These are phyloP conservation scores for Sympetrum striolatum DNA, from an alignment of 2,888 invertebrate species.

Conservation along the genomic window DNA sequence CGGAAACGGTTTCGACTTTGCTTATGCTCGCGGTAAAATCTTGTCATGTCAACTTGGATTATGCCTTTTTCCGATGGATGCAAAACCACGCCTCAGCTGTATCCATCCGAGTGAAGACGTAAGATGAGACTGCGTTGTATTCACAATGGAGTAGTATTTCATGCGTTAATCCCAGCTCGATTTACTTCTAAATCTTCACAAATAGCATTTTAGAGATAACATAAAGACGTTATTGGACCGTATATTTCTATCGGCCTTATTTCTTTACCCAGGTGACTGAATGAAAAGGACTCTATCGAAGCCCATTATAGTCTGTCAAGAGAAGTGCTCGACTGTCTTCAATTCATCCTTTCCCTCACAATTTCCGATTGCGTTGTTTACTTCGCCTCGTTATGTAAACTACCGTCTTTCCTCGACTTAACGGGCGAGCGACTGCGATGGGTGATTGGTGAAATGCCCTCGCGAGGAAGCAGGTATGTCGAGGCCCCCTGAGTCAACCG, in stretches of 20 bases:
- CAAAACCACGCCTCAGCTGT: no score
- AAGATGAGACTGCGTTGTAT: neutral
- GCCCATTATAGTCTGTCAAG: neutral
- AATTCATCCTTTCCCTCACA: neutral
- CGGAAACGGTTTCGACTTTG: no score
- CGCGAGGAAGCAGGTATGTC: neutral
- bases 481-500: neutral
- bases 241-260: neutral
- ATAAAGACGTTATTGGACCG: neutral
- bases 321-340: neutral
- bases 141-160: neutral
- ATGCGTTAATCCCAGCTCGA: neutral
- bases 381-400: neutral
- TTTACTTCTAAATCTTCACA: neutral
- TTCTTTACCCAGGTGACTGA: neutral
- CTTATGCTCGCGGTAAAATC: no score
- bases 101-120: neutral
- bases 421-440: neutral
- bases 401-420: neutral
- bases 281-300: neutral
- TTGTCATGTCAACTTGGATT: no score
- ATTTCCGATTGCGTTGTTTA: neutral
- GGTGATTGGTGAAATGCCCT: neutral
- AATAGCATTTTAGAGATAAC: neutral
- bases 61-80: no score